Evolutionary conservation across 2,113 vertebrate genomes (phyloP).

Genomic region (Gasterosteus aculeatus): DNA sequence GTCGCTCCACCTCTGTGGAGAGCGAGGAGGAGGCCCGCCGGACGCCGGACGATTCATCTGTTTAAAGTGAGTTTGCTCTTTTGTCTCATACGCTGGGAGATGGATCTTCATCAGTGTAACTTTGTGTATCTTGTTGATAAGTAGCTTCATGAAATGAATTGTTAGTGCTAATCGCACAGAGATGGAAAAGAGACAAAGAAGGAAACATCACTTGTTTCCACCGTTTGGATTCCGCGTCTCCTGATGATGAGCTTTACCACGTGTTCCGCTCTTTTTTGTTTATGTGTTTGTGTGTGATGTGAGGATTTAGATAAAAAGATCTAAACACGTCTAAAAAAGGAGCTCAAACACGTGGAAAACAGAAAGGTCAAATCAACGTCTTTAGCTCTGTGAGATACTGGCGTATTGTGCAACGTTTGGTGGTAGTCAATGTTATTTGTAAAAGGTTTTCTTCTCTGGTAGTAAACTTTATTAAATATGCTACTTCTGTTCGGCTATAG

Average conservation of each 20-base stretch:
- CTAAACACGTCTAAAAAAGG: background rate
- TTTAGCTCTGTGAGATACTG: background rate
- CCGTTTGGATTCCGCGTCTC: background rate
- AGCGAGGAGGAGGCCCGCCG: constrained; percentile 4
- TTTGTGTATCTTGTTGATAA: background rate
- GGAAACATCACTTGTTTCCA: background rate
- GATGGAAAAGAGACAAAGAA: background rate
- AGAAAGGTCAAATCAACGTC: background rate
- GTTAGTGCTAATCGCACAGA: background rate
- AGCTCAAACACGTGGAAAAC: background rate
- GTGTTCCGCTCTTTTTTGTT: background rate
- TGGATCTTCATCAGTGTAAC: background rate
- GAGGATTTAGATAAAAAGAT: background rate
- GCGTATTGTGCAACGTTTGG: background rate
- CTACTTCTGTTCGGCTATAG: background rate
- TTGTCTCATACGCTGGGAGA: background rate
- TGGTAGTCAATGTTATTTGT: background rate
- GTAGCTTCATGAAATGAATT: background rate
- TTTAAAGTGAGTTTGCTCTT: constrained; percentile 42
- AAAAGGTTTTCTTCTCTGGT: background rate
- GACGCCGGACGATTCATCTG: constrained; percentile 10
- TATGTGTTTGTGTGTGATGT: too few species aligned
- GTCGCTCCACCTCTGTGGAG: background rate
- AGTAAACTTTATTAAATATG: background rate
- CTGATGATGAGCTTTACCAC: background rate